Base-by-base conservation (phyloP, 2,888 invertebrate species). In the Sarcophaga subvicina region DNA sequence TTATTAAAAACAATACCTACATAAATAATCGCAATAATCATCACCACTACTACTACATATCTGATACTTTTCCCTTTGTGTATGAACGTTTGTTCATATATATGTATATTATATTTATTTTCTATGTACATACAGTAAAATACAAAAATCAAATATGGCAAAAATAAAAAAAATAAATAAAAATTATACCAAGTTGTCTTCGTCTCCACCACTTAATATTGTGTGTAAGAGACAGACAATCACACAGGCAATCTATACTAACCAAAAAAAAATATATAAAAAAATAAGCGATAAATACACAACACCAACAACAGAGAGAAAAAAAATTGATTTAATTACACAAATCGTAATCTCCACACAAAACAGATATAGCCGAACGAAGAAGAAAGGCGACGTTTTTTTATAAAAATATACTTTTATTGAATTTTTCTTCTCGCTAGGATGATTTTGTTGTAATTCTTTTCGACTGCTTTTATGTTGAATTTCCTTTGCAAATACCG, bases 301-400 rank as follows among this genome's bases (percentile, higher is more conserved):
- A 80, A 83, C 78, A 71, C 75, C 66, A 86, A 73, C 69, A 78
- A 82, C 54, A 83, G 63, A 64, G 20, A 71, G 72, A 81, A 78
- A 81, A 81, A 87, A 85, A 85, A 81, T 84, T 87, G 84, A 84
- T 87, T 84, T 87, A 87, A 87, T 87, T 87, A 87, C 86, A 87
- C 86, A 87, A 86, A 86, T 86, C 86, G 82, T 81, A 81, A 83
- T 80, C 83, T 81, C 80, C 80, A 87, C 86, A 80, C 73, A 80
- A 54, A 54, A 54, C 69, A 76, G 79, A 72, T 12, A 17, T 70
- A 83, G 83, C 80, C 86, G 86, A 87, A 86, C 79, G 85, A 85
- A 80, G 67, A 83, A 79, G 45, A 70, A 84, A 82, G 70, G 83
- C 83, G 83, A 84, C 80, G 73, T 83, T 83, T 81, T 81, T 78